Conservation (phyloP, 1,140 invertebrate genomes). For the Cepaea nemoralis region DNA sequence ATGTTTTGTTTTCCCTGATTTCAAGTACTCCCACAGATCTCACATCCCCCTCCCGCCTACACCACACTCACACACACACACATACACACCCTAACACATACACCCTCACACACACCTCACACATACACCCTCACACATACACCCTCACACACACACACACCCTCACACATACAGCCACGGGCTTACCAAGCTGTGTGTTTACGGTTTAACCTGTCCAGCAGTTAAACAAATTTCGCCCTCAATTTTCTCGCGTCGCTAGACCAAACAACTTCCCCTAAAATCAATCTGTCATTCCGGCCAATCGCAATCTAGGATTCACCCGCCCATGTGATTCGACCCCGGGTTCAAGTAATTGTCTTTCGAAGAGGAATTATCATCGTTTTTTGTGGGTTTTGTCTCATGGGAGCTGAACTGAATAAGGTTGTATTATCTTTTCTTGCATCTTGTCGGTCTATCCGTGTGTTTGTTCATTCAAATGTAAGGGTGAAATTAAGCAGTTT, state of each 20-base stretch:
- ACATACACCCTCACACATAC: too few species aligned
- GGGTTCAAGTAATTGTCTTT: background rate
- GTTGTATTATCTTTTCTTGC: background rate
- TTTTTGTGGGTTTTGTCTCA: background rate
- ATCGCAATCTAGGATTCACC: constrained; percentile 17
- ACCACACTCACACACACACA: too few species aligned
- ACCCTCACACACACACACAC: too few species aligned
- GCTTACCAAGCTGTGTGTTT: too few species aligned
- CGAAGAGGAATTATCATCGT: constrained; percentile 5
- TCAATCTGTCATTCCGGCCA: constrained; percentile 20
- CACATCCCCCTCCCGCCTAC: too few species aligned
- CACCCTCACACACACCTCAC: too few species aligned
- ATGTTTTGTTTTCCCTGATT: too few species aligned
- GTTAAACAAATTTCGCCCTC: constrained; percentile 4
- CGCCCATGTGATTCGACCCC: constrained; percentile 18
- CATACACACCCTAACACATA: too few species aligned
- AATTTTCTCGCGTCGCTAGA: constrained; percentile 14
- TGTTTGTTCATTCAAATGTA: background rate
- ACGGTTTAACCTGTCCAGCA: background rate
- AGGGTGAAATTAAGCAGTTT: too few species aligned
- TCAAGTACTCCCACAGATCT: too few species aligned
- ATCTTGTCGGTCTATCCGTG: background rate
- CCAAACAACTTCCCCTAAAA: constrained; percentile 12
- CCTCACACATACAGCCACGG: too few species aligned
- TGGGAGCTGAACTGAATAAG: background rate